A percentile compares a stretch with the other conserved stretches of the same genome.
Evolutionary conservation across 2,113 vertebrate species (phyloP).

Genomic region (Eulemur rufifrons): DNA sequence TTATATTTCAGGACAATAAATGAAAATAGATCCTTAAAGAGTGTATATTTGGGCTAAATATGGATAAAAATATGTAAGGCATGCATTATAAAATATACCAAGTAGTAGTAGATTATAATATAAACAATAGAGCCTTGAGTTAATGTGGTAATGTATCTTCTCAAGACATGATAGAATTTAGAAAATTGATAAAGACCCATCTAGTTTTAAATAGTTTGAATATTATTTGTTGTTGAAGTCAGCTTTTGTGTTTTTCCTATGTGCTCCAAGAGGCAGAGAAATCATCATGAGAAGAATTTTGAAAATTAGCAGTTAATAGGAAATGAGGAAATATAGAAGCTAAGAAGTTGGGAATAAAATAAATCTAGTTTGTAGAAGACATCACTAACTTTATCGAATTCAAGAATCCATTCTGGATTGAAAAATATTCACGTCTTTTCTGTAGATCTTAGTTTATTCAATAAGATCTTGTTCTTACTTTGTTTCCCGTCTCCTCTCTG

Average conservation of each 20-base stretch:
- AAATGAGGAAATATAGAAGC: background rate
- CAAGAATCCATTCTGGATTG: background rate
- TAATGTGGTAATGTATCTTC: background rate
- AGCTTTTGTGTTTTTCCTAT: background rate
- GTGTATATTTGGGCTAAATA: background rate
- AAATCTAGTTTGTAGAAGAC: background rate
- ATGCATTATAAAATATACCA: background rate
- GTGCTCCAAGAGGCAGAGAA: background rate
- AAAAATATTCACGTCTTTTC: background rate
- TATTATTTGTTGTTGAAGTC: background rate
- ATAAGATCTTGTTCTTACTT: background rate
- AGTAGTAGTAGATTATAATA: background rate
- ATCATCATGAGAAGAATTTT: background rate
- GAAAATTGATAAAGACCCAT: background rate
- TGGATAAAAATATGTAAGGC: background rate
- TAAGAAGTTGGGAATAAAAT: background rate
- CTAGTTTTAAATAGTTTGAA: background rate
- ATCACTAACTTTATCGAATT: background rate
- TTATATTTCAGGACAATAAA: background rate
- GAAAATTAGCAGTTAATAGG: background rate
- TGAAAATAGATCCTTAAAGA: background rate
- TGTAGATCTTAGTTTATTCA: background rate
- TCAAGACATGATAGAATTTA: background rate
- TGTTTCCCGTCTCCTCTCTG: background rate
- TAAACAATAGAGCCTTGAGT: background rate